These are phyloP conservation scores for Ibycter americanus DNA, from an alignment of 2,797 vertebrate genomes.

Conservation along the genomic window DNA sequence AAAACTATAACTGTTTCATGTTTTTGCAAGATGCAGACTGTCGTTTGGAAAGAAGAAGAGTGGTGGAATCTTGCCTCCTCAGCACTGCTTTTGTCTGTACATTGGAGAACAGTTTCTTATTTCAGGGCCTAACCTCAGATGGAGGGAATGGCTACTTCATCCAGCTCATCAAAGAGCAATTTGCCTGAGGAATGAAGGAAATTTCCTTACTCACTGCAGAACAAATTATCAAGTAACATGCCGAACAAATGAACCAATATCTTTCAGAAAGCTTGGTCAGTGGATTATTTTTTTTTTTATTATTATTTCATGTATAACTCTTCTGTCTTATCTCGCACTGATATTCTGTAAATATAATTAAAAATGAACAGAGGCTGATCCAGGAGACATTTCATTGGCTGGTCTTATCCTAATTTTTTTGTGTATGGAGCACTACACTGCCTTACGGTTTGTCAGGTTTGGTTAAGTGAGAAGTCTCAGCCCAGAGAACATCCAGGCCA, in stretches of 20 bases:
- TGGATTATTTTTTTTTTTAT: background rate
- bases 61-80: background rate
- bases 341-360: background rate
- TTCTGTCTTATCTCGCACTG: background rate
- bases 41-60: background rate
- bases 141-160: background rate
- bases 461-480: background rate
- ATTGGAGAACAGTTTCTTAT: background rate
- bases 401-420: background rate
- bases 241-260: background rate
- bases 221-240: background rate
- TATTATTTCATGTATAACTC: background rate
- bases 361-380: background rate
- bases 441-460: background rate
- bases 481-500: background rate
- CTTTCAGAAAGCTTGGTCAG: background rate
- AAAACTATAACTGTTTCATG: fast-evolving
- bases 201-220: background rate
- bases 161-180: background rate
- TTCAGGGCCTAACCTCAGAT: background rate
- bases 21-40: background rate
- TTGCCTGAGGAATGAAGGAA: background rate
- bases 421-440: background rate
- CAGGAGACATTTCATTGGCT: background rate
- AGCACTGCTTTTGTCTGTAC: background rate